Conservation (phyloP, 2,888 invertebrate species). For the Malthinus seriepunctatus region DNA sequence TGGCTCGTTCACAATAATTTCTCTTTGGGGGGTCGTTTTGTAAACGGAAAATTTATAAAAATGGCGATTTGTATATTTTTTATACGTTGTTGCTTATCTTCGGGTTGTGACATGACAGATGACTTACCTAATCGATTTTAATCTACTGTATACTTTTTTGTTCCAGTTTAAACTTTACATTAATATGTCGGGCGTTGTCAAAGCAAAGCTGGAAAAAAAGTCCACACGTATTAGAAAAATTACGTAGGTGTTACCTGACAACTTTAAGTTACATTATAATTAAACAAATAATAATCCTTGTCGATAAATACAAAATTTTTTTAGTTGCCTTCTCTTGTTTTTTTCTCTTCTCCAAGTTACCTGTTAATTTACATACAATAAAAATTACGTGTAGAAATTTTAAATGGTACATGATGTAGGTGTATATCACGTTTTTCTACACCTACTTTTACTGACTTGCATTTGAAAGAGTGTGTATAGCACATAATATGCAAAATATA, state of each 20-base stretch:
- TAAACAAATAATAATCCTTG: slow-evolving; percentile 25
- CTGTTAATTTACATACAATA: neutral
- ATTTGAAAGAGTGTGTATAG: slow-evolving; percentile 16
- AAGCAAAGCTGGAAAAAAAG: slow-evolving; percentile 5
- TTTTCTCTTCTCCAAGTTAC: neutral
- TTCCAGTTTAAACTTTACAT: slow-evolving; percentile 14
- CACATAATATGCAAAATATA: slow-evolving; percentile 5
- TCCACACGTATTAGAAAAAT: neutral
- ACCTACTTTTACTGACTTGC: slow-evolving; percentile 25
- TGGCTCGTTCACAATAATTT: no score
- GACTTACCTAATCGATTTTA: slow-evolving; percentile 34
- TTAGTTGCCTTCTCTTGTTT: neutral
- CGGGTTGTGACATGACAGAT: slow-evolving; percentile 34
- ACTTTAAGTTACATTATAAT: slow-evolving; percentile 26
- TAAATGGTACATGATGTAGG: slow-evolving; percentile 13
- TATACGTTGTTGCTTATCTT: no score
- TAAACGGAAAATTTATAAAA: no score
- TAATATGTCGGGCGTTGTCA: slow-evolving; percentile 18
- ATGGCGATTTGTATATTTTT: no score
- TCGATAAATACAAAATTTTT: slow-evolving; percentile 1
- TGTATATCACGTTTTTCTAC: slow-evolving; percentile 29
- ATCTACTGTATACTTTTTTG: slow-evolving; percentile 25
- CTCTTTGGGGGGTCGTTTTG: no score
- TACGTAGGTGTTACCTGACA: slow-evolving; percentile 5
- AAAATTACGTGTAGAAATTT: slow-evolving; percentile 11